Base-by-base conservation (phyloP, 2,888 invertebrate species). In the Frankliniella fusca region DNA sequence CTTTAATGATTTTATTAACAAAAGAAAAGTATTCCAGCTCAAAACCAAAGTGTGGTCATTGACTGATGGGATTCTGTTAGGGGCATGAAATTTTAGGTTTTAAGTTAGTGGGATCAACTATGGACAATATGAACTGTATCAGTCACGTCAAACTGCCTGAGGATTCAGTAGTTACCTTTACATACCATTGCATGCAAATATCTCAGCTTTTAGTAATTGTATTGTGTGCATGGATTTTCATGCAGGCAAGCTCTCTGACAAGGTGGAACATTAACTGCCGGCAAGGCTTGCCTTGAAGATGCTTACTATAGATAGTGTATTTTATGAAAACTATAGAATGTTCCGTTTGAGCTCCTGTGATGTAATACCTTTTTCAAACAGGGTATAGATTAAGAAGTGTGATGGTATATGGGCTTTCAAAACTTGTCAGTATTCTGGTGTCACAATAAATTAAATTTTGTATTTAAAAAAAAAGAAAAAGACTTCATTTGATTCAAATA, bases 351-450 rank as follows among this genome's bases (percentile, higher is more conserved):
- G n/a, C 70, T 70, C n/a, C 23, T 70, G 23, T 70, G 70, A 15
- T 54, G 20, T 54, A 12, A 20, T 54, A 54, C 20, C 20, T 23
- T 70, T 0, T 70, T 70, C 7, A n/a, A 23, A 70, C 70, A 70
- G 70, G 70, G 70, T 70, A 70, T 70, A 70, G n/a, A n/a, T 70
- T 20, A 65, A n/a, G 65, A 11, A 23, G 9, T n/a, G 70, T 70
- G 20, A 70, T 70, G 70, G 70, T 70, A 23, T 9, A 20, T 70
- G 70, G 70, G 70, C 70, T 23, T 20, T 20, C 7, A 9, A 38
- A 15, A 54, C 54, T 20, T 70, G 70, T 23, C 70, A 70, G 70
- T 70, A 70, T 70, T 70, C 23, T 70, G 70, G 70, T 70, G 38
- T 38, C 23, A 23, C 20, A 70, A 70, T 23, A n/a, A 70, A 70